Evolutionary conservation across 2,888 invertebrate species (phyloP).

Genomic region (Rugalucina vietnamica): DNA sequence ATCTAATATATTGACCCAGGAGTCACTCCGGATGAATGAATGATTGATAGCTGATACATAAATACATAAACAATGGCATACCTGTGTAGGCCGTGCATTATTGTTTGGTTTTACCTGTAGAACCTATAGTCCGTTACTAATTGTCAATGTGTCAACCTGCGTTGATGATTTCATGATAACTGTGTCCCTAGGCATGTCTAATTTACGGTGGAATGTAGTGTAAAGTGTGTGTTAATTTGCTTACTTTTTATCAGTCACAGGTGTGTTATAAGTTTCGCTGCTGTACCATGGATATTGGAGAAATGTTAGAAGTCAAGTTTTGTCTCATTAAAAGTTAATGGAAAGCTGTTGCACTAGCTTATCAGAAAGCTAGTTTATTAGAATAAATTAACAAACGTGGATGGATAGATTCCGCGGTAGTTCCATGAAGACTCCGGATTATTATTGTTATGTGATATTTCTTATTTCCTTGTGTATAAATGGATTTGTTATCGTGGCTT

Average conservation of each 20-base stretch:
- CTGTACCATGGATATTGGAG: too few relatives aligned
- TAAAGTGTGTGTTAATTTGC: not conserved
- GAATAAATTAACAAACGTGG: not conserved
- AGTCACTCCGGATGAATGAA: not conserved
- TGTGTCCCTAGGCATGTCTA: conserved; percentile 4
- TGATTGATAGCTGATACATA: not conserved
- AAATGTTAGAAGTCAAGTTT: not conserved
- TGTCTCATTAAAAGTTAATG: not conserved
- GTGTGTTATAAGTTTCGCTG: too few relatives aligned
- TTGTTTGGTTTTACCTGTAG: not conserved
- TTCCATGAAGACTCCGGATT: not conserved
- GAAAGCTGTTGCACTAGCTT: too few relatives aligned
- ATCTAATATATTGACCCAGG: not conserved
- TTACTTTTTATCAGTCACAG: not conserved
- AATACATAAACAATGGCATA: not conserved
- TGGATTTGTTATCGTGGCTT: conserved; percentile 17
- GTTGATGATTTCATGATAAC: conserved; percentile 1
- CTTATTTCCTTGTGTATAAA: not conserved
- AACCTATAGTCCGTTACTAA: conserved; percentile 2
- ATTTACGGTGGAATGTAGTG: not conserved
- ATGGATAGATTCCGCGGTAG: not conserved
- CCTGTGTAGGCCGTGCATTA: conserved; percentile 2
- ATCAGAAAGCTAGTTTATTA: not conserved
- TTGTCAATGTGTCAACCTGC: not conserved
- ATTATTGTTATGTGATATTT: not conserved